phyloP scores from a whole-genome alignment of 2,113 vertebrate genomes.

The Eublepharis macularius region DNA sequence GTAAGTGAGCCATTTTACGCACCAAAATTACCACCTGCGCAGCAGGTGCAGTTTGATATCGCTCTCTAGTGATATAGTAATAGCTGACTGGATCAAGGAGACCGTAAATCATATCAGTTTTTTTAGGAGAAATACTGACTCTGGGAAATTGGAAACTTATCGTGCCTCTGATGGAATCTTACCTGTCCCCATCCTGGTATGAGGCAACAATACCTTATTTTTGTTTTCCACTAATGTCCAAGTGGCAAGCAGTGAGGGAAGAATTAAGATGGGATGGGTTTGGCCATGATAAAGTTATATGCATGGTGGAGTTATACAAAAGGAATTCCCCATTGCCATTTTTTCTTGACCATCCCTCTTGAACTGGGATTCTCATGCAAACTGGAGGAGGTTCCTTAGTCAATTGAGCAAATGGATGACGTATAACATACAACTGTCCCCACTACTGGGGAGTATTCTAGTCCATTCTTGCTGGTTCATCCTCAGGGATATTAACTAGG shows the following conservation, averaged over 20 bases:
- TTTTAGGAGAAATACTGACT: not conserved
- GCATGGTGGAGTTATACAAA: not conserved
- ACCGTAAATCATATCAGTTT: not conserved
- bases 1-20: not conserved
- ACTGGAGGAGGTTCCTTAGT: no score
- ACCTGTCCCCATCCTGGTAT: not conserved
- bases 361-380: no score
- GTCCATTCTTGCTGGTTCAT: no score
- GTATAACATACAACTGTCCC: no score
- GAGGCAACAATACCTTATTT: not conserved
- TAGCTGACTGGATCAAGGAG: constrained; percentile 3
- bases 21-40: not conserved
- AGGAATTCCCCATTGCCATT: not conserved
- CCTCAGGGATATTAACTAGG: no score
- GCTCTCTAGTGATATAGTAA: not conserved
- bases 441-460: no score
- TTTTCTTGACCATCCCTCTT: not conserved
- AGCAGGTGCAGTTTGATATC: not conserved
- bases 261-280: no score
- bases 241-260: accelerated
- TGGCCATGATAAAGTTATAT: not conserved
- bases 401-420: no score
- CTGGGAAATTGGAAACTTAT: not conserved
- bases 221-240: not conserved
- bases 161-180: not conserved